A percentile compares a stretch with the other conserved stretches of the same genome.
Conservation (phyloP, 2,888 invertebrate species). For the Drosophila lacicola region DNA sequence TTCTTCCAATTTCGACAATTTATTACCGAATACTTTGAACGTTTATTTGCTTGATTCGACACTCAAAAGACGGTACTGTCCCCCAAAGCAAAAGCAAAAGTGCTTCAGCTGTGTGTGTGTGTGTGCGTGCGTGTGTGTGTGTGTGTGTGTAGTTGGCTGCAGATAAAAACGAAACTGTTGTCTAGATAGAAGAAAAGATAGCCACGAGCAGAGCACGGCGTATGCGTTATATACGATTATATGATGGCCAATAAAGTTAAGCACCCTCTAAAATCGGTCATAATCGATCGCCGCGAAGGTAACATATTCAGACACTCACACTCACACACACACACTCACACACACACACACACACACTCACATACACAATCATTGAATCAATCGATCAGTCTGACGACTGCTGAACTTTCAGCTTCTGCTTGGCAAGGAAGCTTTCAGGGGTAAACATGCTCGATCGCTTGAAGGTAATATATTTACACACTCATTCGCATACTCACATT, state of each 20-base stretch:
- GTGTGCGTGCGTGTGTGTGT: constrained; percentile 9
- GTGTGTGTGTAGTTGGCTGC: constrained; percentile 31
- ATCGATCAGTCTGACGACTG: constrained; percentile 31
- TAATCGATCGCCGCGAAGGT: constrained; percentile 43
- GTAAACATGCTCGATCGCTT: too few species aligned
- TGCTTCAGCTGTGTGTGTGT: constrained; percentile 1
- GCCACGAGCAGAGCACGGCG: constrained; percentile 57
- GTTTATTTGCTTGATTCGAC: constrained; percentile 62
- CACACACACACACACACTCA: background rate
- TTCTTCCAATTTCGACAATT: constrained; percentile 79
- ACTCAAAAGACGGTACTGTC: constrained; percentile 58
- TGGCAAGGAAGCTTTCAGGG: background rate
- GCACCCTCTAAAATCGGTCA: constrained; percentile 54
- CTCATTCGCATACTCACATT: too few species aligned
- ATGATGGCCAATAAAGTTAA: constrained; percentile 56
- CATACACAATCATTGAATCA: constrained; percentile 24
- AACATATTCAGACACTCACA: constrained; percentile 3
- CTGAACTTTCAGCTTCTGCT: constrained; percentile 5
- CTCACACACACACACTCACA: constrained; percentile 15
- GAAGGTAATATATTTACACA: too few species aligned
- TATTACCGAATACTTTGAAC: constrained; percentile 67
- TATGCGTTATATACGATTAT: constrained; percentile 63
- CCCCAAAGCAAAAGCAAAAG: constrained; percentile 60
- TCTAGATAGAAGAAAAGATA: constrained; percentile 73
- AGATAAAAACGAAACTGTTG: constrained; percentile 56